These are phyloP conservation scores for Ecliptopera silaceata DNA, from an alignment of 2,888 invertebrate species.

Conservation along the genomic window DNA sequence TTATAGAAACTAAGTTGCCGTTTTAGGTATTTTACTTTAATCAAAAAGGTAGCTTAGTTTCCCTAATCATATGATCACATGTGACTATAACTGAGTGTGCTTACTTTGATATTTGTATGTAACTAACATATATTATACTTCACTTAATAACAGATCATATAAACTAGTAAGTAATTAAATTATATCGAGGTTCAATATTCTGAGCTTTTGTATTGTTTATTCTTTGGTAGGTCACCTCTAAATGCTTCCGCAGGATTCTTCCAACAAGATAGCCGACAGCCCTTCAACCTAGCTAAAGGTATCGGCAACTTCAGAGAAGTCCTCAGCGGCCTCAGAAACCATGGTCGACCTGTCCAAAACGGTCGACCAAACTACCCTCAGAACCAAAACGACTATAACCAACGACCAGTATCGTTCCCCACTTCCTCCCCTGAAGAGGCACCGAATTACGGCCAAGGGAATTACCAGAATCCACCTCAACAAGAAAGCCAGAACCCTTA, in stretches of 20 bases:
- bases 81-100: no score
- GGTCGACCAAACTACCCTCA: constrained; percentile 12
- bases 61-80: no score
- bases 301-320: constrained; percentile 23
- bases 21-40: no score
- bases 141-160: no score
- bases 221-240: no score
- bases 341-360: constrained; percentile 17
- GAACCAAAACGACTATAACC: constrained; percentile 15
- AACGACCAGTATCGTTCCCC: constrained; percentile 30
- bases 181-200: no score
- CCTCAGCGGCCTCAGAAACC: constrained; percentile 16
- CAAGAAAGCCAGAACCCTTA: constrained; percentile 12
- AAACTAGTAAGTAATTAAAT: no score
- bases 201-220: no score
- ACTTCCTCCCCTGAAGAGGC: constrained; percentile 30
- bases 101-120: no score
- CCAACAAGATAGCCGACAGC: constrained; percentile 17
- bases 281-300: constrained; percentile 21
- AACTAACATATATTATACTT: no score
- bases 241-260: constrained; percentile 29
- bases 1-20: no score
- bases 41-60: no score
- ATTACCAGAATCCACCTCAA: neutral
- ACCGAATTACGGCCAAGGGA: constrained; percentile 20